These are phyloP conservation scores for Zosterops lateralis DNA, from an alignment of 2,113 vertebrate species.

Conservation along the genomic window DNA sequence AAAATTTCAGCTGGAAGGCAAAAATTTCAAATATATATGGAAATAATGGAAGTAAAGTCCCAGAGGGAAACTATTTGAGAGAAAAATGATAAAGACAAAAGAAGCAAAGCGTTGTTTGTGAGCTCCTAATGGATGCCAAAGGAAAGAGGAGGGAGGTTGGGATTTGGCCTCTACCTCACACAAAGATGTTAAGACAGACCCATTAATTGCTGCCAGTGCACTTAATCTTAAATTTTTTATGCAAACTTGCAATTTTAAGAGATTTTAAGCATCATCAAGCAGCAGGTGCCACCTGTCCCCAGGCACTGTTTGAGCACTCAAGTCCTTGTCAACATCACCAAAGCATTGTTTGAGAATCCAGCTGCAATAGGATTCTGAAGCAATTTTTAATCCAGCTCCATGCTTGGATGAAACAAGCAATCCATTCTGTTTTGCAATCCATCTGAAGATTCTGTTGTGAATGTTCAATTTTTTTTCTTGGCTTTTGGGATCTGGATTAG, in stretches of 20 bases:
- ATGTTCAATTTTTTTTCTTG: not conserved
- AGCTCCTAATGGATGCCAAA: not conserved
- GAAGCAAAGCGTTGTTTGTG: not conserved
- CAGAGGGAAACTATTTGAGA: not conserved
- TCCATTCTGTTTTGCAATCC: not conserved
- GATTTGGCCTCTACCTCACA: not conserved
- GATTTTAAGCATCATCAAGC: not conserved
- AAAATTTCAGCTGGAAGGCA: not conserved
- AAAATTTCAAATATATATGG: not conserved
- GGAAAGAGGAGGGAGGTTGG: not conserved
- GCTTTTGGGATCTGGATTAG: not conserved
- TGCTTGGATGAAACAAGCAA: not conserved
- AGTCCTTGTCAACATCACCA: not conserved
- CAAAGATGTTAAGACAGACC: not conserved
- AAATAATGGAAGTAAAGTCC: not conserved
- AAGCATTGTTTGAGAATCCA: not conserved
- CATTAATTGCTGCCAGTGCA: not conserved
- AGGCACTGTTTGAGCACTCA: not conserved
- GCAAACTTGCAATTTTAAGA: not conserved
- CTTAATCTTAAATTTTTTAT: not conserved
- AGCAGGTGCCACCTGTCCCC: not conserved
- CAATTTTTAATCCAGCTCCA: not conserved
- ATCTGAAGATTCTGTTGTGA: not conserved
- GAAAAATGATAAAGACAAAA: not conserved
- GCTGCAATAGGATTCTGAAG: not conserved